Evolutionary conservation across 1,140 invertebrate genomes (phyloP).

Genomic region (Vanessa atalanta): DNA sequence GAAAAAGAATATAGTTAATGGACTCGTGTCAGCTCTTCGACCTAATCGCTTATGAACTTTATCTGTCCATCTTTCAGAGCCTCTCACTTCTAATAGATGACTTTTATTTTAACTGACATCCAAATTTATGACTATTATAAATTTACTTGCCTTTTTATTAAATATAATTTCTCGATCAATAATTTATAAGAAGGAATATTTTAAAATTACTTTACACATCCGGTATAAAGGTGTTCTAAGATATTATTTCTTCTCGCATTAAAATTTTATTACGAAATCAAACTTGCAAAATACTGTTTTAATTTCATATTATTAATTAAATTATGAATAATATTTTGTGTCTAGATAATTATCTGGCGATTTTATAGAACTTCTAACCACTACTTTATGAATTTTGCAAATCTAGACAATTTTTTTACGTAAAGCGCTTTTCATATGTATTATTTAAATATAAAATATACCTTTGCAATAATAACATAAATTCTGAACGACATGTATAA

Average conservation of each 20-base stretch:
- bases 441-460: no score
- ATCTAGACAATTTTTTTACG: no score
- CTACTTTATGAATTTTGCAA: not conserved
- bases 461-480: no score
- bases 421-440: no score
- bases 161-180: not conserved
- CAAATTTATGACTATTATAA: not conserved
- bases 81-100: slow-evolving; percentile 8
- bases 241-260: not conserved
- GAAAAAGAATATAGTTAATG: slow-evolving; percentile 33
- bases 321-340: not conserved
- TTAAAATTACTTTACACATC: not conserved
- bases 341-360: not conserved
- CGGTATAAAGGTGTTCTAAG: not conserved
- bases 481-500: no score
- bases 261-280: not conserved
- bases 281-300: not conserved
- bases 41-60: slow-evolving; percentile 37
- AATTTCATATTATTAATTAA: slow-evolving; percentile 1
- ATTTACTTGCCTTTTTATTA: no score
- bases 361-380: not conserved
- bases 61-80: slow-evolving; percentile 14
- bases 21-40: slow-evolving; percentile 34
- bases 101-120: not conserved
- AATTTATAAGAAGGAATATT: not conserved